A percentile compares a stretch with the other conserved stretches of the same genome.
Evolutionary conservation across 2,113 vertebrate genomes (phyloP).

Genomic region (Climacteris rufus): DNA sequence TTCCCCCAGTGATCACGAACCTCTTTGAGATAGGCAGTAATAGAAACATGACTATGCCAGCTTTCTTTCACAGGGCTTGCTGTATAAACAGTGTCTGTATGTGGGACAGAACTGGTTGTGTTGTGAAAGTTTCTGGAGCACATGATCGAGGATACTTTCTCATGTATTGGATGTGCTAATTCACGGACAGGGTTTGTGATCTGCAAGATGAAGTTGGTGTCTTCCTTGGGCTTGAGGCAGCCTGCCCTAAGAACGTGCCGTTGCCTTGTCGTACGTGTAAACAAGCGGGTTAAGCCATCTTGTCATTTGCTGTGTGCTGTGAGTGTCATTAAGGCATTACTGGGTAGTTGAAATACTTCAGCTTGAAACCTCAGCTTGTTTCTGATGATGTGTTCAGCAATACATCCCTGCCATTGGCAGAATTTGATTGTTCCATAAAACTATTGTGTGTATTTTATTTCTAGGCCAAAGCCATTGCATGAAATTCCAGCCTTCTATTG

Average conservation of each 20-base stretch:
- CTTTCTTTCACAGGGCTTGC: not conserved
- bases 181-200: not conserved
- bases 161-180: not conserved
- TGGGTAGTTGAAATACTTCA: not conserved
- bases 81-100: not conserved
- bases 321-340: not conserved
- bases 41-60: not conserved
- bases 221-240: not conserved
- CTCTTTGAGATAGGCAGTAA: not conserved
- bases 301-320: not conserved
- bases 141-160: rapidly evolving
- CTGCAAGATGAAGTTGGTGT: not conserved
- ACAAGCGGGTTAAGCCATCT: not conserved
- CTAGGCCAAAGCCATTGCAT: constrained; percentile 89
- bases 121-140: not conserved
- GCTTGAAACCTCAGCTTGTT: not conserved
- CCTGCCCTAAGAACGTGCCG: not conserved
- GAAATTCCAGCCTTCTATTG: constrained; percentile 95
- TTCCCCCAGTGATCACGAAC: not conserved
- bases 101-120: not conserved
- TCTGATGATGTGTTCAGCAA: not conserved
- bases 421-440: not conserved
- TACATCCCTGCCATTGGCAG: not conserved
- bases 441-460: constrained; percentile 50
- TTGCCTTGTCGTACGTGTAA: not conserved